Percentiles rank a stretch among this genome's conserved stretches.
phyloP scores from a whole-genome alignment of 2,888 invertebrate species.

The Cheilosia vernalis region DNA sequence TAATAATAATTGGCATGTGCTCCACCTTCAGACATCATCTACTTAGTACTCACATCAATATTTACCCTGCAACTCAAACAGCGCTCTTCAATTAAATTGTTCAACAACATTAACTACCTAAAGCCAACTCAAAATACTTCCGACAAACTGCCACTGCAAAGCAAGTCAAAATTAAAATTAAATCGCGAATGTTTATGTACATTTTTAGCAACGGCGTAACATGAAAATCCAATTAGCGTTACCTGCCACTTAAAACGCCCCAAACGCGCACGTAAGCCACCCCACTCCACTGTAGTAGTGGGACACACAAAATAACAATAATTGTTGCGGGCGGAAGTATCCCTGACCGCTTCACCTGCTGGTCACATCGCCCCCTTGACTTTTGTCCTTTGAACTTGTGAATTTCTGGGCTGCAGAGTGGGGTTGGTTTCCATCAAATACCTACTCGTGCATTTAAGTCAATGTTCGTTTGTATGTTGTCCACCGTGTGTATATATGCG shows the following conservation, averaged over 20 bases:
- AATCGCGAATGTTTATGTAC: neutral
- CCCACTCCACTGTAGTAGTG: neutral
- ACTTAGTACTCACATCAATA: too few species aligned
- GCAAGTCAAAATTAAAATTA: neutral
- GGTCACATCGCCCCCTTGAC: neutral
- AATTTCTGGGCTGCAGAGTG: neutral
- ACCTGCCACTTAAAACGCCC: neutral
- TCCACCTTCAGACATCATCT: too few species aligned
- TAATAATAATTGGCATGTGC: too few species aligned
- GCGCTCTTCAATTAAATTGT: too few species aligned
- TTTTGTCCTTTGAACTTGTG: neutral
- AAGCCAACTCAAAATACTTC: too few species aligned
- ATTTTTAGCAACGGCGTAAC: neutral
- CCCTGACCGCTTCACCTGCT: neutral
- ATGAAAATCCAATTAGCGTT: neutral
- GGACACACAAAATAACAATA: neutral
- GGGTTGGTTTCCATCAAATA: neutral
- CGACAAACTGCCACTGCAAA: neutral
- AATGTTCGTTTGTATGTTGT: neutral
- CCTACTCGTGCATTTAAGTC: neutral
- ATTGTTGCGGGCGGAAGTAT: neutral
- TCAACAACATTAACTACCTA: neutral
- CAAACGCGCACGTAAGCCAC: neutral
- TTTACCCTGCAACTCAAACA: too few species aligned
- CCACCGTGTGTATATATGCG: neutral